A percentile compares a stretch with the other conserved stretches of the same genome.
Conservation (phyloP, 2,113 vertebrate genomes). For the Megaceryle torquata region DNA sequence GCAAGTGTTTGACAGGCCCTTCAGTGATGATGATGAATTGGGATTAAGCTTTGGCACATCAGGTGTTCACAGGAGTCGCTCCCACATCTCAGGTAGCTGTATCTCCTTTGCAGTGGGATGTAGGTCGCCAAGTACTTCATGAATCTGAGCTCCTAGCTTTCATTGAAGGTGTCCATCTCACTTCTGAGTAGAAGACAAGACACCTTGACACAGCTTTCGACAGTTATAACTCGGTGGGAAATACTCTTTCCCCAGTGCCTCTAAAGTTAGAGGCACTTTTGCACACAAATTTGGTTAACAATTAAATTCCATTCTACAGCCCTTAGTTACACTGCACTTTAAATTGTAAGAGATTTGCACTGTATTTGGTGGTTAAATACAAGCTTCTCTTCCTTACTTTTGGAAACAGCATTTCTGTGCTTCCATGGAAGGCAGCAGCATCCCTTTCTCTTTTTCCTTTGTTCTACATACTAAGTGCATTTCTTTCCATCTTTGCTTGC, state of each 20-base stretch:
- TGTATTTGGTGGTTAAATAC: neutral
- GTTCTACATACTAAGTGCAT: neutral
- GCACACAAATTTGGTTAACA: neutral
- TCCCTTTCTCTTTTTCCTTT: neutral
- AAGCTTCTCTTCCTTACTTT: neutral
- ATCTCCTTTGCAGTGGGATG: neutral
- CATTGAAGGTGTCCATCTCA: neutral
- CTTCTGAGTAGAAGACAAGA: neutral
- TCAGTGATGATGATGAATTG: rapidly evolving
- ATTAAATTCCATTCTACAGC: neutral
- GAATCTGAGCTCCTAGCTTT: neutral
- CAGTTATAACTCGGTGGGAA: neutral
- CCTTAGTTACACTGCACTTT: neutral
- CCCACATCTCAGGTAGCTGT: neutral
- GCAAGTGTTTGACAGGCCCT: neutral
- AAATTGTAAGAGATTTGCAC: neutral
- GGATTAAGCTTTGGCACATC: neutral
- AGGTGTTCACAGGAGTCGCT: neutral
- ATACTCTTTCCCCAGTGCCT: neutral
- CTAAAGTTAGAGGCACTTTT: neutral
- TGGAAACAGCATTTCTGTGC: neutral
- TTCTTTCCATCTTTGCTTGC: neutral
- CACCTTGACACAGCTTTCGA: neutral
- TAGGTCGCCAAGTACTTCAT: neutral
- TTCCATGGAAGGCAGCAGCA: neutral